These are phyloP conservation scores for Hylyphantes graminicola DNA, from an alignment of 1,140 invertebrate species.

Conservation along the genomic window DNA sequence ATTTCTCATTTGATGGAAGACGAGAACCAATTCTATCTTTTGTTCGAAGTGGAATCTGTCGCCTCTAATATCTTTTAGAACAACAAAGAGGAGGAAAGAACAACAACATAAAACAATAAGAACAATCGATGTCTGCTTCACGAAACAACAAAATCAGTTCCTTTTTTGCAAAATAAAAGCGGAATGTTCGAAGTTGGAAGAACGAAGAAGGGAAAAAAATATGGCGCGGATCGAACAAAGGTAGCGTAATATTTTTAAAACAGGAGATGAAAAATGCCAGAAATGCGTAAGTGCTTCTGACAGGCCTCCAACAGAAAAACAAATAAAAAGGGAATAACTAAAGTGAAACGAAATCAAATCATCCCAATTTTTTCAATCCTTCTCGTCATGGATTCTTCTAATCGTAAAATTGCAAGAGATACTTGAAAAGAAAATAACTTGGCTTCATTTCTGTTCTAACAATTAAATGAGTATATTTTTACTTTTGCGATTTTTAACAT, in stretches of 20 bases:
- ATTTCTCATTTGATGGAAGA: slow-evolving; percentile 37
- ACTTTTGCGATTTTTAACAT: no score
- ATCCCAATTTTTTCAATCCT: slow-evolving; percentile 8
- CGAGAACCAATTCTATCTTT: slow-evolving; percentile 18
- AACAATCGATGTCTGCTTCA: slow-evolving; percentile 23
- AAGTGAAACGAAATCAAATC: slow-evolving; percentile 18
- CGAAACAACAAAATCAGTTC: neutral
- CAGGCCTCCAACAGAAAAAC: slow-evolving; percentile 17
- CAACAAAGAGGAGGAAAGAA: slow-evolving; percentile 22
- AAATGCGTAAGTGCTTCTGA: slow-evolving; percentile 27
- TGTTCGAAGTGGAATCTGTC: slow-evolving; percentile 28
- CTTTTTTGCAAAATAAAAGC: neutral
- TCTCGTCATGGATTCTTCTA: slow-evolving; percentile 2
- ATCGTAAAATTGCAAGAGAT: slow-evolving; percentile 8
- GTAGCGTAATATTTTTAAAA: no score
- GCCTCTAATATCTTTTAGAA: slow-evolving; percentile 42
- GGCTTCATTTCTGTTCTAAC: no score
- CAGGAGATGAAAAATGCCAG: slow-evolving; percentile 18
- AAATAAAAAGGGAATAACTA: slow-evolving; percentile 19
- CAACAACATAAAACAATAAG: no score
- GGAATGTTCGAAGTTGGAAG: neutral
- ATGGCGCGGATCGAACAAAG: neutral
- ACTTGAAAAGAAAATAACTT: neutral
- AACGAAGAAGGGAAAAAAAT: neutral
- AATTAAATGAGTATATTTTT: no score